Conservation (phyloP, 2,797 vertebrate genomes). For the Notolabrus celidotus region DNA sequence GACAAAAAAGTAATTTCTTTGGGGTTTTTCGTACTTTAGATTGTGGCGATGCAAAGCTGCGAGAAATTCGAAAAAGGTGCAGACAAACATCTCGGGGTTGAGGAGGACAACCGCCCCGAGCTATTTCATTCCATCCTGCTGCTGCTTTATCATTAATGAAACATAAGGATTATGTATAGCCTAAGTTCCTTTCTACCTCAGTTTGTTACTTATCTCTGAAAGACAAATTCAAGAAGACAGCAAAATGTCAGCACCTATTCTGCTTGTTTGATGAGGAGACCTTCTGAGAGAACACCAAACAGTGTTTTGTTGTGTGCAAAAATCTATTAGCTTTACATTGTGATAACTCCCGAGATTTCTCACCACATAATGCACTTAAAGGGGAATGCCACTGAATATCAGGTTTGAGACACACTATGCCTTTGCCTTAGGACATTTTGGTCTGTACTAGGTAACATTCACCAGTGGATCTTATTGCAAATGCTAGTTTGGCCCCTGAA, state of each 20-base stretch:
- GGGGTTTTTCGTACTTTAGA: constrained; percentile 55
- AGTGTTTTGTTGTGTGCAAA: constrained; percentile 51
- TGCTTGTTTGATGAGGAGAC: constrained; percentile 82
- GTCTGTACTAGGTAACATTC: constrained; percentile 66
- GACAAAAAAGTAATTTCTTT: constrained; percentile 68
- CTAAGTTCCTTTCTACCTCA: constrained; percentile 94
- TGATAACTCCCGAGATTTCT: constrained; percentile 55
- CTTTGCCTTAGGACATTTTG: constrained; percentile 75
- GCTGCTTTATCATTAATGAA: constrained; percentile 84
- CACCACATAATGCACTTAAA: constrained; percentile 61
- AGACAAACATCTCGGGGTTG: constrained; percentile 77
- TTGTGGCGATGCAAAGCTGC: constrained; percentile 60
- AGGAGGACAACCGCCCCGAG: constrained; percentile 68
- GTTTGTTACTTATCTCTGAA: constrained; percentile 91
- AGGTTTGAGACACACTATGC: constrained; percentile 69
- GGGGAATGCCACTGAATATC: constrained; percentile 68
- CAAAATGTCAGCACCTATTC: constrained; percentile 77
- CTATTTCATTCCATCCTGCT: constrained; percentile 75
- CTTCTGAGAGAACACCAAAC: constrained; percentile 62
- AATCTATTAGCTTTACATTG: constrained; percentile 70
- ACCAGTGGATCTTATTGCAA: constrained; percentile 24
- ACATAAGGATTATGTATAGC: constrained; percentile 86
- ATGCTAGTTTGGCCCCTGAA: constrained; percentile 37
- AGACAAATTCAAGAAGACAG: constrained; percentile 83
- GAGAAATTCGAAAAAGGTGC: constrained; percentile 68